Conservation (phyloP, 2,888 invertebrate genomes). For the Apoderus coryli region DNA sequence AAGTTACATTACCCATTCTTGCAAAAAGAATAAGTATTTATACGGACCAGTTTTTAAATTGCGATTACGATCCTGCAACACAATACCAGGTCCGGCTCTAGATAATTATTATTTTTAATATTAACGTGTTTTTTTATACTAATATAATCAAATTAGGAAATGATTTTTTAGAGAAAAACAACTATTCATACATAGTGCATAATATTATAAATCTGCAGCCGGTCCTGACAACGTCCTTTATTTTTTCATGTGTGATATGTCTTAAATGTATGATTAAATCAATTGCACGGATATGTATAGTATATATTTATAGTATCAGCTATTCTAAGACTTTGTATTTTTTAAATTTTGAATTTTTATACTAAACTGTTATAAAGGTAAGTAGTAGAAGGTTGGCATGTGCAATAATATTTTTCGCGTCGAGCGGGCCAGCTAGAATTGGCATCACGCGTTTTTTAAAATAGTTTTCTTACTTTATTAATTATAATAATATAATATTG, state of each 20-base stretch:
- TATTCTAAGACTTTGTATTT: constrained; percentile 37
- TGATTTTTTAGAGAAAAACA: too few relatives aligned
- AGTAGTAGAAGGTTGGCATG: constrained; percentile 35
- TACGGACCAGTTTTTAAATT: too few relatives aligned
- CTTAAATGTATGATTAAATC: constrained; percentile 32
- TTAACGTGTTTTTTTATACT: too few relatives aligned
- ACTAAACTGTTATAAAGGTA: constrained; percentile 36
- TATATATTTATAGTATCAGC: constrained; percentile 35
- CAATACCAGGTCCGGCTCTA: too few relatives aligned
- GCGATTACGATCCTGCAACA: too few relatives aligned
- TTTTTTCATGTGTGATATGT: constrained; percentile 33
- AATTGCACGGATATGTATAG: constrained; percentile 35
- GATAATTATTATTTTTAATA: too few relatives aligned
- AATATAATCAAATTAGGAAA: too few relatives aligned
- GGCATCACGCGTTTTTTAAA: constrained; percentile 25
- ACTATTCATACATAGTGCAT: too few relatives aligned
- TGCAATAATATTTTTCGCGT: constrained; percentile 32
- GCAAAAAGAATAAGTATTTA: too few relatives aligned
- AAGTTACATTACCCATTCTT: too few relatives aligned
- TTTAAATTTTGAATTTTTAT: constrained; percentile 38
- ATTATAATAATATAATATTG: constrained; percentile 25
- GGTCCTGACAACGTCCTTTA: too few relatives aligned
- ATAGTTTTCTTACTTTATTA: constrained; percentile 30
- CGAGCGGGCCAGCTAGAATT: constrained; percentile 22
- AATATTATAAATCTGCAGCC: too few relatives aligned